phyloP scores from a whole-genome alignment of 2,888 invertebrate genomes.

The Noctua fimbriata region DNA sequence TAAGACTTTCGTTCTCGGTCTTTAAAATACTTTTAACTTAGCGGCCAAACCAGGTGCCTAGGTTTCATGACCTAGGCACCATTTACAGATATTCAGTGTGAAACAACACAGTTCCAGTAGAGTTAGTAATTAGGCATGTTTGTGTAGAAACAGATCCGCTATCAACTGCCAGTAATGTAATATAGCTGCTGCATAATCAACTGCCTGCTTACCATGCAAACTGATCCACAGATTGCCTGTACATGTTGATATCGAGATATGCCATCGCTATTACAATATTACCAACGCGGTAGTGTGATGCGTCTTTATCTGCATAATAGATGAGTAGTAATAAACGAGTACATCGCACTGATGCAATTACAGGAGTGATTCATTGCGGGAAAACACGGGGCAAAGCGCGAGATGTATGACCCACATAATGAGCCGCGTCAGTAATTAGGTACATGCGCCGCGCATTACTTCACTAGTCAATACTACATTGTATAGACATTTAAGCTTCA shows the following conservation, averaged over 20 bases:
- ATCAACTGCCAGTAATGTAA: slow-evolving; percentile 8
- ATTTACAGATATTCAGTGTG: background rate
- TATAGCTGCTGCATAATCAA: slow-evolving; percentile 19
- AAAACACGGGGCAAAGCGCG: background rate
- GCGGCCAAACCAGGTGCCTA: background rate
- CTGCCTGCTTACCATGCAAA: slow-evolving; percentile 13
- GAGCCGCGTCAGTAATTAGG: background rate
- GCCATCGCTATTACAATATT: background rate
- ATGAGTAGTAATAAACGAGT: background rate
- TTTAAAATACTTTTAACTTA: slow-evolving; percentile 14
- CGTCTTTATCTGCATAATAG: slow-evolving; percentile 8
- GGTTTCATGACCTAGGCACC: background rate
- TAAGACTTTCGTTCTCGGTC: background rate
- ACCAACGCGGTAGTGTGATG: background rate
- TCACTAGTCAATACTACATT: background rate
- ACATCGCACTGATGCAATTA: background rate
- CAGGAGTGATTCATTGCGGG: background rate
- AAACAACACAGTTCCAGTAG: background rate
- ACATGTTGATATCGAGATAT: slow-evolving; percentile 18
- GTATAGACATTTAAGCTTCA: background rate
- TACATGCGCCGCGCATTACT: background rate
- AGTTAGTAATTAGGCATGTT: background rate
- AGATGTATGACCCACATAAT: background rate
- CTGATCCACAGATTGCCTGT: slow-evolving; percentile 19
- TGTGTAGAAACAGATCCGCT: background rate